These are phyloP conservation scores for Lamellibrachia luymesi DNA, from an alignment of 1,140 invertebrate species.

Conservation along the genomic window DNA sequence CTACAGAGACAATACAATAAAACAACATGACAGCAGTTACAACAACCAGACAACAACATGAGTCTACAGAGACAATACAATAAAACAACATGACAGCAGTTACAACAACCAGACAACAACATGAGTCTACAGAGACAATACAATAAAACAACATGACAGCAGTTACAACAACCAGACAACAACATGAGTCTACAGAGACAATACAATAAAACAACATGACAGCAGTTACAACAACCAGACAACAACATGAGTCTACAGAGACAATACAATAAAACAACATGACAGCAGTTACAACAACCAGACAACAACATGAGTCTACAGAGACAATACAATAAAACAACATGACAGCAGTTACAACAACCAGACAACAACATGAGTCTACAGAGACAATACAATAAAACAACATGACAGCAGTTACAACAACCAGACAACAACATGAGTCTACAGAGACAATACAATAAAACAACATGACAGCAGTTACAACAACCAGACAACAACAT, in stretches of 20 bases:
- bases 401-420: no score
- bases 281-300: neutral
- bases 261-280: neutral
- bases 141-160: neutral
- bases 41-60: conserved; percentile 11
- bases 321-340: no score
- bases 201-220: conserved; percentile 27
- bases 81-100: neutral
- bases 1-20: no score
- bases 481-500: conserved; percentile 12
- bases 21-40: conserved; percentile 35
- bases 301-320: neutral
- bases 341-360: no score
- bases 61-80: neutral
- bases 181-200: conserved; percentile 36
- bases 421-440: no score
- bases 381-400: no score
- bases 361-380: no score
- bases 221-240: conserved; percentile 34
- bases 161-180: conserved; percentile 30
- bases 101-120: neutral
- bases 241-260: neutral
- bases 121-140: neutral
- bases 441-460: no score
- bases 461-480: conserved; percentile 36